Conservation (phyloP, 2,888 invertebrate genomes). For the Magallana nippona region DNA sequence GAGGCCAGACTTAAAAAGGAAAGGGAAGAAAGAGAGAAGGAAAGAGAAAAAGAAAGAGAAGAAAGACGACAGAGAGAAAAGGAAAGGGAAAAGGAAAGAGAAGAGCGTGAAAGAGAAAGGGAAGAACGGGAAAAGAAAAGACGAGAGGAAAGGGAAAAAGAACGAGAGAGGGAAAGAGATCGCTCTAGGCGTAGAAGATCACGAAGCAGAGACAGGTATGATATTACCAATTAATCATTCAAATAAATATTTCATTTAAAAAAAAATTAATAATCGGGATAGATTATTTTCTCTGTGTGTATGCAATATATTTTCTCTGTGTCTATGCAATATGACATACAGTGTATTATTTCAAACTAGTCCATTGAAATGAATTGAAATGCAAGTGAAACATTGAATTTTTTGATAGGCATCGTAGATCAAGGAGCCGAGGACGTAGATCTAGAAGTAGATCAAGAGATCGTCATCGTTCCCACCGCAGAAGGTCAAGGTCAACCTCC, state of each 20-base stretch:
- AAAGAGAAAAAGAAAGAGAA: conserved; percentile 82
- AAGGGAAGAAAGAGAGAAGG: conserved; percentile 82
- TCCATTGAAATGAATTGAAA: not conserved
- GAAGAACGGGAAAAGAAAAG: conserved; percentile 72
- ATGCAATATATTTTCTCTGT: no score
- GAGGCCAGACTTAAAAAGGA: conserved; percentile 73
- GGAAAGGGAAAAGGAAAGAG: conserved; percentile 79
- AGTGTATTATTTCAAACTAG: no score
- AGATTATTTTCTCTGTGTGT: no score
- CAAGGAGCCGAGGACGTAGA: conserved; percentile 62
- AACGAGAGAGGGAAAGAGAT: conserved; percentile 57
- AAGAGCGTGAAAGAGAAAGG: conserved; percentile 82
- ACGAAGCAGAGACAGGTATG: conserved; percentile 66
- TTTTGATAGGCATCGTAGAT: conserved; percentile 59
- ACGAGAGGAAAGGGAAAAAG: conserved; percentile 59
- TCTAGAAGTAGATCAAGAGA: conserved; percentile 64
- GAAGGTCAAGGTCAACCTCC: conserved; percentile 51
- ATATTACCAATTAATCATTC: not conserved
- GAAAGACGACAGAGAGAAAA: conserved; percentile 80
- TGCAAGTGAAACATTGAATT: not conserved
- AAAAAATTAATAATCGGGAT: not conserved
- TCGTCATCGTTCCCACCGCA: conserved; percentile 58
- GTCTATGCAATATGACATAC: no score
- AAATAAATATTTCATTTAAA: not conserved
- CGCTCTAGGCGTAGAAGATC: conserved; percentile 62